These are phyloP conservation scores for Grammomys surdaster DNA, from an alignment of 2,113 vertebrate genomes.

Conservation along the genomic window DNA sequence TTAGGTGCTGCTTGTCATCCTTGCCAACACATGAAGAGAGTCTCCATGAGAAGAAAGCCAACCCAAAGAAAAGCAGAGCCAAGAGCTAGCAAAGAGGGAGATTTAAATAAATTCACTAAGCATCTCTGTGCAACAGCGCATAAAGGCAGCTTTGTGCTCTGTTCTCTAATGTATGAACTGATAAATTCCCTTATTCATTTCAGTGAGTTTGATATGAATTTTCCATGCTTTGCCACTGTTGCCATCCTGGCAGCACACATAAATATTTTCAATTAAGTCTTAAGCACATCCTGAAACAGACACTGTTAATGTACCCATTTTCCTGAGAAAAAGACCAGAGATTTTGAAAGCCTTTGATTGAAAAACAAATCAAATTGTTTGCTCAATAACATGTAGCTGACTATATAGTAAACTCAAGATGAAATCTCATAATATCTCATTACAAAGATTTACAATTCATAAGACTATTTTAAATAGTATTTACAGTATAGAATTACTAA, in stretches of 20 bases:
- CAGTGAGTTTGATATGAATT: slow-evolving; percentile 20
- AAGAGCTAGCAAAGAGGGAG: neutral
- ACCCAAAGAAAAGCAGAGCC: slow-evolving; percentile 48
- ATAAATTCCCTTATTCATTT: slow-evolving; percentile 8
- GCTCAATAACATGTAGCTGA: neutral
- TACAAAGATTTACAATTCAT: slow-evolving; percentile 41
- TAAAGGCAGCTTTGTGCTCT: neutral
- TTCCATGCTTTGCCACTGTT: neutral
- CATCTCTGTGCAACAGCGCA: neutral
- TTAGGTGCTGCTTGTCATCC: neutral
- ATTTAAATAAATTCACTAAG: neutral
- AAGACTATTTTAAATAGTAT: neutral
- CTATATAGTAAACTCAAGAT: neutral
- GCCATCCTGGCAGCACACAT: neutral
- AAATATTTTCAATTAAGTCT: slow-evolving; percentile 39
- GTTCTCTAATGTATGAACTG: neutral
- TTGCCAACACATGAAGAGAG: slow-evolving; percentile 21
- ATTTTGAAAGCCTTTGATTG: neutral
- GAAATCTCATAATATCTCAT: slow-evolving; percentile 40
- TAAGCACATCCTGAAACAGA: neutral
- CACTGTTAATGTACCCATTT: neutral
- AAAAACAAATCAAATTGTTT: slow-evolving; percentile 24
- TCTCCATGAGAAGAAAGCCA: slow-evolving; percentile 36
- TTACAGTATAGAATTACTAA: slow-evolving; percentile 39
- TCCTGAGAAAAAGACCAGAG: slow-evolving; percentile 35